phyloP scores from a whole-genome alignment of 2,797 vertebrate genomes.

The Falco naumanni region DNA sequence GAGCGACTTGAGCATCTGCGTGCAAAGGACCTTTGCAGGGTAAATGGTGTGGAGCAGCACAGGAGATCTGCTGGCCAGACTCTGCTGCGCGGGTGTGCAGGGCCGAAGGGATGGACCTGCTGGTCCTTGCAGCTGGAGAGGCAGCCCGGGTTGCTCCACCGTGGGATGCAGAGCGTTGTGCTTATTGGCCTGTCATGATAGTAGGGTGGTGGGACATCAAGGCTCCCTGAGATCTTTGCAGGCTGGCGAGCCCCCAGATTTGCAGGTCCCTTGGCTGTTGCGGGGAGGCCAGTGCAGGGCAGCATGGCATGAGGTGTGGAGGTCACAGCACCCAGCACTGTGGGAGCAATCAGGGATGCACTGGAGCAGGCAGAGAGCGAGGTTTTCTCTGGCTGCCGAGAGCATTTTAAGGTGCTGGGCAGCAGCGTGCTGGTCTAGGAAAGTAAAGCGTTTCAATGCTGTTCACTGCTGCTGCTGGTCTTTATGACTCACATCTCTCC shows the following conservation, averaged over 20 bases:
- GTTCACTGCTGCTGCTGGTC: not conserved
- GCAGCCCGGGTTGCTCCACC: not conserved
- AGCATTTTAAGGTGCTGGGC: not conserved
- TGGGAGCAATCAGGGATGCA: not conserved
- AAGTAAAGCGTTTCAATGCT: no score
- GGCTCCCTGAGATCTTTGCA: not conserved
- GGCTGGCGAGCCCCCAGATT: not conserved
- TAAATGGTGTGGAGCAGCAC: not conserved
- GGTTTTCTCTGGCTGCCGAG: not conserved
- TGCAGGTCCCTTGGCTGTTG: not conserved
- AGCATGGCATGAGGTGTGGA: not conserved
- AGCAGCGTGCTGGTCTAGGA: rapidly evolving
- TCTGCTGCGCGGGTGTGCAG: not conserved
- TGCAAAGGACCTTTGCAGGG: not conserved
- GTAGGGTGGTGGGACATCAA: not conserved
- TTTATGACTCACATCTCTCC: not conserved
- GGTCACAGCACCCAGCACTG: not conserved
- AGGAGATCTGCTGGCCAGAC: not conserved
- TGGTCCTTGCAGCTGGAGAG: not conserved
- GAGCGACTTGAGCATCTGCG: not conserved
- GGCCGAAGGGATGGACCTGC: not conserved
- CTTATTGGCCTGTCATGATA: rapidly evolving
- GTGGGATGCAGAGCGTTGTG: rapidly evolving
- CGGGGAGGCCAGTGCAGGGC: rapidly evolving
- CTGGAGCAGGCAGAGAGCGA: not conserved